Evolutionary conservation across 1,140 invertebrate species (phyloP).

Genomic region (Drosophila bifasciata): DNA sequence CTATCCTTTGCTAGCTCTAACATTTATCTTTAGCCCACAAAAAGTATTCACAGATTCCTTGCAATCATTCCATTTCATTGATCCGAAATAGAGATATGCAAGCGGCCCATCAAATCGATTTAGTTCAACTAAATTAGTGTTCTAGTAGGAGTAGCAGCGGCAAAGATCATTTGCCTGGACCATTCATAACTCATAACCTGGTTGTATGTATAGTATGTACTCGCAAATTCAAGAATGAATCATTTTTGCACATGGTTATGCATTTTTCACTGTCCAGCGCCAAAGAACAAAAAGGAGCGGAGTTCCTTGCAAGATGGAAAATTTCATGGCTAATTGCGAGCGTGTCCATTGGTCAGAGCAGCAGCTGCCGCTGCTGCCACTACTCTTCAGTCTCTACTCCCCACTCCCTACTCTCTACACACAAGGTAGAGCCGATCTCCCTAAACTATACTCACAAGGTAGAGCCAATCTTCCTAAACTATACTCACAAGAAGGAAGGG

Average conservation of each 20-base stretch:
- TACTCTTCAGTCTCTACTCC: not conserved
- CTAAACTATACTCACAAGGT: no score
- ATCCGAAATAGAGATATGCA: no score
- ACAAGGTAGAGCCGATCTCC: no score
- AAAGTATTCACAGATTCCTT: no score
- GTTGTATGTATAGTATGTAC: constrained; percentile 8
- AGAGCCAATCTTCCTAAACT: not conserved
- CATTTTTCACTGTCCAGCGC: constrained; percentile 42
- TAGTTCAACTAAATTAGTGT: not conserved
- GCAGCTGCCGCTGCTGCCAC: constrained; percentile 47
- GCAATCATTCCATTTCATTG: no score
- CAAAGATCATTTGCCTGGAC: not conserved
- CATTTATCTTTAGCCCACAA: no score
- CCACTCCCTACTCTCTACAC: no score
- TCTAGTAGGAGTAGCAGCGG: no score
- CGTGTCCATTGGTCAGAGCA: constrained; percentile 62
- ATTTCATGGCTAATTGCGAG: constrained; percentile 75
- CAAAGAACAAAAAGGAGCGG: constrained; percentile 31
- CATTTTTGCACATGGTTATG: constrained; percentile 39
- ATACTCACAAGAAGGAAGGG: constrained; percentile 3
- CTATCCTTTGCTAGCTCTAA: no score
- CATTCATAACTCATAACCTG: constrained; percentile 36
- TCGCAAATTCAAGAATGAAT: constrained; percentile 10
- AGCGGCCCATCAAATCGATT: not conserved
- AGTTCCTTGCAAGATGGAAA: constrained; percentile 54